phyloP scores from a whole-genome alignment of 2,797 vertebrate species.

The Micropoecilia bifurca region DNA sequence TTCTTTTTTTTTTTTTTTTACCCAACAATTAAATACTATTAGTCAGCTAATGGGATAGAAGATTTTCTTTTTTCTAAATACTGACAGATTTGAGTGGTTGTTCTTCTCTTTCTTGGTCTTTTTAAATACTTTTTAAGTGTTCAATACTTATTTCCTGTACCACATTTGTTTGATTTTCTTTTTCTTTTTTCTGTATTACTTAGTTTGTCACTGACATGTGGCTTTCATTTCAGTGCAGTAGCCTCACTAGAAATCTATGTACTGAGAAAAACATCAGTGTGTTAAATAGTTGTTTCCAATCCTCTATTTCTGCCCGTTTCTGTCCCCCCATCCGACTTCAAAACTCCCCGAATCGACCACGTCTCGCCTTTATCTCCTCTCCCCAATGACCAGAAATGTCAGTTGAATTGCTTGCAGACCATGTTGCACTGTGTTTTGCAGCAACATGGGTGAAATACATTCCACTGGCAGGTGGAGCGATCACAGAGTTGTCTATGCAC shows the following conservation, averaged over 20 bases:
- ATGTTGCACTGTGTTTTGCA: conserved; percentile 77
- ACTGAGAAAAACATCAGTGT: neutral
- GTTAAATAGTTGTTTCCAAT: neutral
- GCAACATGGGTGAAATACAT: conserved; percentile 68
- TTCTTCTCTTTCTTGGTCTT: neutral
- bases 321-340: conserved; percentile 14
- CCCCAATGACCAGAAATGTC: conserved; percentile 71
- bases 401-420: conserved; percentile 67
- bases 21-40: neutral
- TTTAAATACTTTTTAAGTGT: neutral
- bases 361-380: conserved; percentile 40
- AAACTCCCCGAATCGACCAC: conserved; percentile 54
- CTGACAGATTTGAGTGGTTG: neutral
- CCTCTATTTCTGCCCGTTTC: neutral
- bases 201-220: neutral
- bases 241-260: neutral
- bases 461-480: conserved; percentile 72
- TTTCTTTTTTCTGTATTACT: neutral
- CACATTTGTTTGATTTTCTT: neutral
- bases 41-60: neutral
- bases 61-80: neutral
- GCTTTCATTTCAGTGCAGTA: neutral
- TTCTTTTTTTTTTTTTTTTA: neutral
- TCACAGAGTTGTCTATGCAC: conserved; percentile 85
- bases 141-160: neutral